A percentile compares a stretch with the other conserved stretches of the same genome.
phyloP scores from a whole-genome alignment of 2,888 invertebrate genomes.

The Thyatira batis region DNA sequence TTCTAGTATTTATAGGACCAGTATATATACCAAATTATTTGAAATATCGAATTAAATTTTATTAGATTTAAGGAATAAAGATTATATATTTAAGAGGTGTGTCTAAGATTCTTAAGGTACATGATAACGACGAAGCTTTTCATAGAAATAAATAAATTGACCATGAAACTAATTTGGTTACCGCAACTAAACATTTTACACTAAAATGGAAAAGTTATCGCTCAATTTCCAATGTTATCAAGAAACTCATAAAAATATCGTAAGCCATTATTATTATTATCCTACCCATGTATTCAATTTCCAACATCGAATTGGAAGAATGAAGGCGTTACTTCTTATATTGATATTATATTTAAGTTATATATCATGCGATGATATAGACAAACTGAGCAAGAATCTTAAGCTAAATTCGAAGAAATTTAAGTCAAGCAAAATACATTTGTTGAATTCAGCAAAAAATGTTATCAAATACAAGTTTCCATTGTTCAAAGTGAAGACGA shows the following conservation, averaged over 20 bases:
- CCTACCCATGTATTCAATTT: conserved; percentile 5
- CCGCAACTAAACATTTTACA: conserved; percentile 1
- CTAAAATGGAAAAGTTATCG: conserved; percentile 31
- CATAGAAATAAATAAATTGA: conserved; percentile 7
- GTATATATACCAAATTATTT: too few relatives aligned
- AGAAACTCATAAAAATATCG: conserved; percentile 32
- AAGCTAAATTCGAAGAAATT: conserved; percentile 41
- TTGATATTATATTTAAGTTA: conserved; percentile 30
- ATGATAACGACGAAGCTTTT: neutral
- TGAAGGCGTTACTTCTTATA: conserved; percentile 41
- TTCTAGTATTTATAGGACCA: too few relatives aligned
- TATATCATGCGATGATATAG: conserved; percentile 17
- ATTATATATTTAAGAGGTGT: too few relatives aligned
- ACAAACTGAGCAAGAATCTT: conserved; percentile 16
- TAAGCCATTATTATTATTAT: conserved; percentile 25
- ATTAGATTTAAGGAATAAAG: too few relatives aligned
- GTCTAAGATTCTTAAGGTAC: too few relatives aligned
- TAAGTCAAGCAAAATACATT: conserved; percentile 33
- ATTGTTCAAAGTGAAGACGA: conserved; percentile 19
- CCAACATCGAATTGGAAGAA: conserved; percentile 22
- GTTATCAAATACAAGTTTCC: neutral
- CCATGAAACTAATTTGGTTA: neutral
- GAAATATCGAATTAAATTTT: too few relatives aligned
- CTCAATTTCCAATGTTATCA: conserved; percentile 31
- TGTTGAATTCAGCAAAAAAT: conserved; percentile 48